phyloP scores from a whole-genome alignment of 1,140 invertebrate genomes.

The Drosophila watanabei region DNA sequence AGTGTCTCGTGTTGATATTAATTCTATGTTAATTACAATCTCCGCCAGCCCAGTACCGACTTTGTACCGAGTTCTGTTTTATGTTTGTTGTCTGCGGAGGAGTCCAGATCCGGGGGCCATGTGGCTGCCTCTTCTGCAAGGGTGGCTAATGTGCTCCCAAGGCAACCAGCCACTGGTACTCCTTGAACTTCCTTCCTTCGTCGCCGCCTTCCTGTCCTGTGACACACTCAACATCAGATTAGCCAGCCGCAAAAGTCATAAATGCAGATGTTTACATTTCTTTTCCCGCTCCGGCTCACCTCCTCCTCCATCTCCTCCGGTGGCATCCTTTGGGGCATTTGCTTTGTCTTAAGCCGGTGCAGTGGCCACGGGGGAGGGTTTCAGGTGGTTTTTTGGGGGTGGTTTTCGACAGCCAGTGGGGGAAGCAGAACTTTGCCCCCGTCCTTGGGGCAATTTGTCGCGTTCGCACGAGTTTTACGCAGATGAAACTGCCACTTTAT shows the following conservation, averaged over 20 bases:
- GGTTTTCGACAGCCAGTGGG: conserved; percentile 7
- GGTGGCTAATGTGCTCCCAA: conserved; percentile 37
- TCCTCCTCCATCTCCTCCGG: conserved; percentile 3
- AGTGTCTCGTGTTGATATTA: conserved; percentile 66
- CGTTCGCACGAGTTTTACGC: conserved; percentile 76
- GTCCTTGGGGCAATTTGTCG: conserved; percentile 74
- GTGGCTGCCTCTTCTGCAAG: conserved; percentile 13
- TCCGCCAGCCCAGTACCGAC: conserved; percentile 39
- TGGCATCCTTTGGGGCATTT: conserved; percentile 60
- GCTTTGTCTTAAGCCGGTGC: conserved; percentile 65
- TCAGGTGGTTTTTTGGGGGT: background rate
- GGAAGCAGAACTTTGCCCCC: background rate
- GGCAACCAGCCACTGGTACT: conserved; percentile 14
- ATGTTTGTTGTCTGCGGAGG: conserved; percentile 23
- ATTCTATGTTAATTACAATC: conserved; percentile 84
- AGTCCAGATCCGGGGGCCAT: conserved; percentile 25
- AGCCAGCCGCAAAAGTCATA: conserved; percentile 81
- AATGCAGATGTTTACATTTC: conserved; percentile 83
- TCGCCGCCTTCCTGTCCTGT: conserved; percentile 37
- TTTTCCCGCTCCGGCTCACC: conserved; percentile 26
- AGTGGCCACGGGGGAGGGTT: conserved; percentile 10
- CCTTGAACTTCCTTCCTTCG: conserved; percentile 23
- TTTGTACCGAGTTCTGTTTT: conserved; percentile 30
- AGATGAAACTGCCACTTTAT: conserved; percentile 81
- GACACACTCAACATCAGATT: conserved; percentile 78